Evolutionary conservation across 2,113 vertebrate species (phyloP).

Genomic region (Neoarius graeffei): DNA sequence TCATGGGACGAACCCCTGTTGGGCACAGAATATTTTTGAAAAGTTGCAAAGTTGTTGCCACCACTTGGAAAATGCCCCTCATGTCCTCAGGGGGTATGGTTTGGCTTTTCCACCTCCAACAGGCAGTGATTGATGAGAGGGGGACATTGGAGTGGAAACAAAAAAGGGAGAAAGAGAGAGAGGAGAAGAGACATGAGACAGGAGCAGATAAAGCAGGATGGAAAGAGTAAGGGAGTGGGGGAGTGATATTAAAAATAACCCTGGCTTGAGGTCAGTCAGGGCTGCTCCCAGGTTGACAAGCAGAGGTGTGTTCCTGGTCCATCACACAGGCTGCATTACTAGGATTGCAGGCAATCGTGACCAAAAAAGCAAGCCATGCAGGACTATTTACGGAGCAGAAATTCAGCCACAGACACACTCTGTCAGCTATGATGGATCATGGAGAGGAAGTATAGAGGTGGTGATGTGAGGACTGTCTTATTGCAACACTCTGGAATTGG

Average conservation of each 20-base stretch:
- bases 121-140: slow-evolving; percentile 75
- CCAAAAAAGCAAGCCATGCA: slow-evolving; percentile 67
- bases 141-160: neutral
- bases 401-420: slow-evolving; percentile 68
- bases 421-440: slow-evolving; percentile 73
- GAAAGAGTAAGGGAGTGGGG: slow-evolving; percentile 52
- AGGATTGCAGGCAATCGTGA: slow-evolving; percentile 70
- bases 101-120: slow-evolving; percentile 71
- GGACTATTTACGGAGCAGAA: slow-evolving; percentile 79
- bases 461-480: slow-evolving; percentile 38
- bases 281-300: slow-evolving; percentile 55
- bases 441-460: slow-evolving; percentile 36
- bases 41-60: slow-evolving; percentile 73
- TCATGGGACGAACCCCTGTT: slow-evolving; percentile 62
- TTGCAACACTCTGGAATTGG: slow-evolving; percentile 37
- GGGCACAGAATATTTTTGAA: slow-evolving; percentile 71
- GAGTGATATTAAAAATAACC: slow-evolving; percentile 71
- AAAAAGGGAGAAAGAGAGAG: slow-evolving; percentile 40
- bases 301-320: slow-evolving; percentile 59
- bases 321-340: slow-evolving; percentile 70
- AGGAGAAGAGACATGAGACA: slow-evolving; percentile 4
- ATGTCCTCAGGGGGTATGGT: slow-evolving; percentile 61
- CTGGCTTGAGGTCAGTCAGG: slow-evolving; percentile 63
- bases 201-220: slow-evolving; percentile 15
- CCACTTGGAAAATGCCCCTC: slow-evolving; percentile 70